Base-by-base conservation (phyloP, 2,113 vertebrate species). In the Opisthocomus hoazin region DNA sequence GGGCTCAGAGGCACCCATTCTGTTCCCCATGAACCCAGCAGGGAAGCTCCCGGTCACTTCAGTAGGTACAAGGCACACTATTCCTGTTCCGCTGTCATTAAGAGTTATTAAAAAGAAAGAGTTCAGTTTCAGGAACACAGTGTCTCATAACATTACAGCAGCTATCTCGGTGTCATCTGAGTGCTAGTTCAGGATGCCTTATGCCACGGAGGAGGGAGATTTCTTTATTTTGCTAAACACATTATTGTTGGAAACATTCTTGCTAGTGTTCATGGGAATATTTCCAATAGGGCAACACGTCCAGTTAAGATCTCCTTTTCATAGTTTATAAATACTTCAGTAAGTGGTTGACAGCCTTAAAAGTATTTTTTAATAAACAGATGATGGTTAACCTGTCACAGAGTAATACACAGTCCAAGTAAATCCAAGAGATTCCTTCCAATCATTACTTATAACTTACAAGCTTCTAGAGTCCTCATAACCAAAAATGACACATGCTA, bases 221-320 rank as follows among this genome's bases (percentile, higher is more conserved):
- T 43, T 74, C 82, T 50, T 79, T 77, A 75, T 57, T 83, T 54
- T 57, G 26, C 63, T 90, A n/a, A 90, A 75, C 64, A 26, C 0
- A 5, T 65, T 97, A 85, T 94, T 96, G 96, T 91, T 87, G 91
- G 94, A 93, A 94, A 79, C 54, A 12, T 75, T 85, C 78, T 50
- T 83, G 45, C 30, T 54, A 9, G 51, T 6, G 27, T n/a, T 75
- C 69, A 65, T 29, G 14, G 84, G 70, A 95, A 58, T 58, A 24
- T 46, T 88, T 91, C 92, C 82, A 96, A 34, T 27, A 29, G 66
- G 82, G 61, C 41, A 93, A 77, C 82, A 74, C 63, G 92, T 77
- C 90, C 90, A 94, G 73, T 93, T 87, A 96, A 83, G 70, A 91
- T 5, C 45, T 94, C 53, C 37, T 50, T 81, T 85, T 89, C n/a